phyloP scores from a whole-genome alignment of 2,113 vertebrate species.

The Meles meles region DNA sequence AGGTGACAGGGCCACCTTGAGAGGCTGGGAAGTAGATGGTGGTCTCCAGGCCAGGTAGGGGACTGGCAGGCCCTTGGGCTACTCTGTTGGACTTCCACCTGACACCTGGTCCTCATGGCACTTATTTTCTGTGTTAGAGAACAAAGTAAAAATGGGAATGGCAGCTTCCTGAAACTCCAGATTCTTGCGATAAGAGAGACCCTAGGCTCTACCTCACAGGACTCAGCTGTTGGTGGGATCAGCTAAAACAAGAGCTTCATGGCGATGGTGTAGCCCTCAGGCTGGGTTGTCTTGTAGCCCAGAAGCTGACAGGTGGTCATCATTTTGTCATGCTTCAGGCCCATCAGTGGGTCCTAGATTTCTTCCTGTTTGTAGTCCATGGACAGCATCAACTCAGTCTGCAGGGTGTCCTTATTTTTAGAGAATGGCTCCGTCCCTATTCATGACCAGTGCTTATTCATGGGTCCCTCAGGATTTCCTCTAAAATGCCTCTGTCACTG shows the following conservation, averaged over 20 bases:
- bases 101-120: not conserved
- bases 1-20: not conserved
- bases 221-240: not conserved
- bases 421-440: not conserved
- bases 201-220: not conserved
- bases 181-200: not conserved
- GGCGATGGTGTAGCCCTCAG: not conserved
- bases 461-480: not conserved
- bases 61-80: not conserved
- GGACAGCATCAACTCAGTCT: too few relatives aligned
- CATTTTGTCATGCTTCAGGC: too few relatives aligned
- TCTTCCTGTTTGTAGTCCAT: accelerated
- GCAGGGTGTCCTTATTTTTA: not conserved
- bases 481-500: not conserved
- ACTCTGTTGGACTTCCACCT: not conserved
- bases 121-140: not conserved
- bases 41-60: not conserved
- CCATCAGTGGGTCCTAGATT: not conserved
- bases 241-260: not conserved
- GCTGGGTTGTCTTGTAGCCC: not conserved
- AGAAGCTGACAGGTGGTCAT: not conserved
- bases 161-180: not conserved
- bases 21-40: not conserved
- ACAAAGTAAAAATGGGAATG: not conserved
- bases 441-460: not conserved